Base-by-base conservation (phyloP, 2,888 invertebrate species). In the Mythimna lalbum region DNA sequence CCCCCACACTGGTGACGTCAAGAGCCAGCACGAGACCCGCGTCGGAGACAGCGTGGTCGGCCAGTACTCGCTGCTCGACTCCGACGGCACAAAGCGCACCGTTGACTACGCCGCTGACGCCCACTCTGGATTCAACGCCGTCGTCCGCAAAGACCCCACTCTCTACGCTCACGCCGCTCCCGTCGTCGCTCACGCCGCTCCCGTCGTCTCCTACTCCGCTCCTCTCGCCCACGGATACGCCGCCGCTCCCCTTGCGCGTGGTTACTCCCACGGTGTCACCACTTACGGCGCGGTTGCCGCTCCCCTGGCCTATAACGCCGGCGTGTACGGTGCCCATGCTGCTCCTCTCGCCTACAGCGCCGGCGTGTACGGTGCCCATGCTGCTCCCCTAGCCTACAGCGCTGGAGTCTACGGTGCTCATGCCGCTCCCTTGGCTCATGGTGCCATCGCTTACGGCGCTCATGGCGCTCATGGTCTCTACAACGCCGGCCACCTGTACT, bases 71-170 rank as follows among this genome's bases (percentile, higher is more conserved):
- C 92, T 95, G 69, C 88, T 97, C 93, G 90, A 96, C 82, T 96
- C 97, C 36, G 97, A 97, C 87, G 97, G 97, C 83, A 96, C 96
- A 68, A 96, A 96, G 89, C 96, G 97, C 80, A 97, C 96, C 43
- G 97, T 97, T 0, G 97, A 97, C 90, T 96, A 96, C 91, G 94
- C 95, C 73, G 96, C 96, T 79, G 96, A 96, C 78, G 93, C 94
- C 36, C 91, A 96, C 87, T 93, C 95, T 78, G 96, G 96, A 76
- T 96, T 96, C 93, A 96, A 96, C 92, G 96, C 96, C 21, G 89
- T 96, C 67, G 96, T 96, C 43, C 95, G 94, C 86, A 96, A 95
- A 76, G 96, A 96, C 88, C 96, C 96, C 55, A 85, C 89, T 39
- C 85, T 87, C 49, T 82, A 89, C 69, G 89, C 88, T 56, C 89